Base-by-base conservation (phyloP, 2,113 vertebrate genomes). In the Caranx ignobilis region DNA sequence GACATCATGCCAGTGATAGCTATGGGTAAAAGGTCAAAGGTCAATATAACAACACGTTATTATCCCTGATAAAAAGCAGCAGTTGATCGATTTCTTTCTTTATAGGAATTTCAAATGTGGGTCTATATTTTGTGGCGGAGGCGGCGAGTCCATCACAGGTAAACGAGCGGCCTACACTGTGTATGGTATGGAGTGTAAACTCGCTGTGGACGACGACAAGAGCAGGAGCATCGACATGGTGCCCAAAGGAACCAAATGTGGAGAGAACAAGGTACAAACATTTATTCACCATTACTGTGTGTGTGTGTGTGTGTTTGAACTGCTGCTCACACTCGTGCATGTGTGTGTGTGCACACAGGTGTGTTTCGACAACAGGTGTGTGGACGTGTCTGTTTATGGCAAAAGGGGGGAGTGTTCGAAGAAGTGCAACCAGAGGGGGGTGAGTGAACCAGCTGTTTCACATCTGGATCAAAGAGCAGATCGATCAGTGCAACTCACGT, bases 401-500 rank as follows among this genome's bases (percentile, higher is more conserved):
- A 79, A 72, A 43, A 85, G 85, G 56, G 90, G 94, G 45, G 95
- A 96, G 32, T 98, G 97, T 84, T 94, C 96, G 0, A 91, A 94
- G 56, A 95, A 94, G 81, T 98, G 97, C 91, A 95, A 87, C 71
- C 92, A 89, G 77, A 96, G 91, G 0, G 97, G 97, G 89, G 97
- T 97, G 81, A 0, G 96, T 50, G 21, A 2, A 34, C 4, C 2
- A 56, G 6, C 7, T 26, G 21, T 15, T 66, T 59, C 26, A 47
- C 11, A 31, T 1, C 16, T 48, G 12, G 35, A 18, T 19, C 16
- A 34, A 75, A 71, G 67, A 31, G 21, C 52, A 11, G 3, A 11
- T 21, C 4, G 4, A 7, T 35, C 3, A 7, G 18, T 5, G n/a
- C 32, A 4, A 61, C 41, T 83, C 2, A 5, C 2, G 3, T 15